Evolutionary conservation across 2,113 vertebrate genomes (phyloP).

Genomic region (Gyps fulvus): DNA sequence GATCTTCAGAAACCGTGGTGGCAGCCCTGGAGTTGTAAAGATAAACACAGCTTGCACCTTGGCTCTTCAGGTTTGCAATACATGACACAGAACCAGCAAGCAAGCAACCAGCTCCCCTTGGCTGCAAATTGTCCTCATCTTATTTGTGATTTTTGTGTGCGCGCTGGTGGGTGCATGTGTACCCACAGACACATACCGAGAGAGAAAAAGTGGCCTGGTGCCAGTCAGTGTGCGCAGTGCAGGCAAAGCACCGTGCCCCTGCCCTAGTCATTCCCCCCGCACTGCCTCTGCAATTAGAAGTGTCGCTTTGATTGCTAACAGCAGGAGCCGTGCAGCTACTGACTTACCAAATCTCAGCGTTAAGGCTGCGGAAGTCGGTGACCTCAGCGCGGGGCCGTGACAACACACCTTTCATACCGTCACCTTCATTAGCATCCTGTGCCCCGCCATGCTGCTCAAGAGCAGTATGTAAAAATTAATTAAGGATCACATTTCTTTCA

Average conservation of each 20-base stretch:
- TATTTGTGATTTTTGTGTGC: no score
- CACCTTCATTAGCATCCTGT: neutral
- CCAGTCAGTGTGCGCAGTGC: neutral
- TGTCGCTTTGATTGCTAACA: neutral
- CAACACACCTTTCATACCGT: neutral
- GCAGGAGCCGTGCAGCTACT: neutral
- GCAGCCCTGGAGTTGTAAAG: neutral
- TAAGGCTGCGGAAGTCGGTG: neutral
- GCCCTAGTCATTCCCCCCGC: no score
- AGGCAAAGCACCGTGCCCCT: neutral
- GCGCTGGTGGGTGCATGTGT: rapidly evolving
- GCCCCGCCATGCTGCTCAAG: neutral
- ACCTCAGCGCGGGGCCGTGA: rapidly evolving
- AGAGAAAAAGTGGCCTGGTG: neutral
- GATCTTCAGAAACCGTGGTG: neutral
- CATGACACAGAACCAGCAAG: neutral
- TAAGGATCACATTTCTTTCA: neutral
- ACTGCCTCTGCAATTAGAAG: neutral
- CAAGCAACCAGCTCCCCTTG: neutral
- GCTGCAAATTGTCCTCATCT: neutral
- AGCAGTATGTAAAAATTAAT: neutral
- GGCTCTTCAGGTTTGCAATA: neutral
- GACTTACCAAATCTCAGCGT: neutral
- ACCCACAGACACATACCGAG: neutral
- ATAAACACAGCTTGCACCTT: neutral